Conservation (phyloP, 2,113 vertebrate genomes). For the Notarius quadriscutis region DNA sequence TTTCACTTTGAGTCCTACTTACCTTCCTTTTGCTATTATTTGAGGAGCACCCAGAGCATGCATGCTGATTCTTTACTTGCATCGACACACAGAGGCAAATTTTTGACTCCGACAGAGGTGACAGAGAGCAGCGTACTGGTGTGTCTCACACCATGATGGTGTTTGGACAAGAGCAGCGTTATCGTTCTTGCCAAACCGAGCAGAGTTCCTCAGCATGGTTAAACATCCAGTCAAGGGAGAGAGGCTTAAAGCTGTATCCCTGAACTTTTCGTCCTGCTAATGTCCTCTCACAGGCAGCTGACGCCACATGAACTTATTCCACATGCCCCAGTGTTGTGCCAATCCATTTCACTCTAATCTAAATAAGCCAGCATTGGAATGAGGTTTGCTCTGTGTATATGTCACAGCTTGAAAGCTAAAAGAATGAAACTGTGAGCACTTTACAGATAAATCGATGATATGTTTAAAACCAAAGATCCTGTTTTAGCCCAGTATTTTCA, state of each 20-base stretch:
- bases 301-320: neutral
- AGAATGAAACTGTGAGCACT: constrained; percentile 1
- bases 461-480: constrained; percentile 14
- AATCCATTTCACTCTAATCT: constrained; percentile 25
- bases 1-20: neutral
- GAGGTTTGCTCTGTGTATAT: neutral
- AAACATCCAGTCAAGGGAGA: constrained; percentile 37
- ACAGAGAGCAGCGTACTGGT: constrained; percentile 44
- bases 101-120: constrained; percentile 19
- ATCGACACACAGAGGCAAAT: constrained; percentile 9
- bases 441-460: constrained; percentile 11
- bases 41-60: neutral
- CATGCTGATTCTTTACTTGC: neutral
- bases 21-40: neutral
- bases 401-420: constrained; percentile 4
- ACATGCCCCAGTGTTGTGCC: neutral
- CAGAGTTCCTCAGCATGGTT: constrained; percentile 35
- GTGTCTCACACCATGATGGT: constrained; percentile 47
- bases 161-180: constrained; percentile 51
- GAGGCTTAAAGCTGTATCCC: neutral
- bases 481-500: constrained; percentile 13
- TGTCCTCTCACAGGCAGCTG: constrained; percentile 13
- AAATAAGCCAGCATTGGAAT: constrained; percentile 16
- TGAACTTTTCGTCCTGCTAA: neutral
- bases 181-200: constrained; percentile 35